Conservation (phyloP, 2,888 invertebrate genomes). For the Crematogaster levior region DNA sequence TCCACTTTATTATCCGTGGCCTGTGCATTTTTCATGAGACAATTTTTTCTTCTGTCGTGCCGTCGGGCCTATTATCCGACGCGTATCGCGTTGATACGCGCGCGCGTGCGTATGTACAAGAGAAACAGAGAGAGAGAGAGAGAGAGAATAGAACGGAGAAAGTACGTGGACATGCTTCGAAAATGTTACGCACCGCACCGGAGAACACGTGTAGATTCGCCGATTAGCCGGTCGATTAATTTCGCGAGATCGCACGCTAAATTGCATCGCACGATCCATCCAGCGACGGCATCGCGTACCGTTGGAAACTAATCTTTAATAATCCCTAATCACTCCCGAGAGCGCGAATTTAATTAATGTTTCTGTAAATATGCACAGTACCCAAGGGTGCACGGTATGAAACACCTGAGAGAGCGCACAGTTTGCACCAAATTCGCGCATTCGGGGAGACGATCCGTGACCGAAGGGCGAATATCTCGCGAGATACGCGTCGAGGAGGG, state of each 20-base stretch:
- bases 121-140: constrained; percentile 11
- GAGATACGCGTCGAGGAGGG: neutral
- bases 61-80: constrained; percentile 75
- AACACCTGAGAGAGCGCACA: neutral
- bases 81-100: constrained; percentile 64
- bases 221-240: constrained; percentile 79
- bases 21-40: constrained; percentile 81
- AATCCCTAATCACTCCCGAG: neutral
- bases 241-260: constrained; percentile 72
- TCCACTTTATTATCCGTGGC: constrained; percentile 71
- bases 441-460: neutral
- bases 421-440: constrained; percentile 14
- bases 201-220: constrained; percentile 78
- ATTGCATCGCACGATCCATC: constrained; percentile 45
- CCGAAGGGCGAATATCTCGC: constrained; percentile 7
- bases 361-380: neutral
- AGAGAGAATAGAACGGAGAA: constrained; percentile 66
- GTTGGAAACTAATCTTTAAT: neutral
- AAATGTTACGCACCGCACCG: constrained; percentile 71
- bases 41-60: constrained; percentile 80
- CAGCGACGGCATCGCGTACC: neutral
- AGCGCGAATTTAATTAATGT: constrained; percentile 17
- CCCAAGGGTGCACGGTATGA: neutral
- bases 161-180: constrained; percentile 70
- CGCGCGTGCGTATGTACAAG: constrained; percentile 12